Percentiles rank a stretch among this genome's conserved stretches.
phyloP scores from a whole-genome alignment of 1,140 invertebrate genomes.

The Caenorhabditis inopinata region DNA sequence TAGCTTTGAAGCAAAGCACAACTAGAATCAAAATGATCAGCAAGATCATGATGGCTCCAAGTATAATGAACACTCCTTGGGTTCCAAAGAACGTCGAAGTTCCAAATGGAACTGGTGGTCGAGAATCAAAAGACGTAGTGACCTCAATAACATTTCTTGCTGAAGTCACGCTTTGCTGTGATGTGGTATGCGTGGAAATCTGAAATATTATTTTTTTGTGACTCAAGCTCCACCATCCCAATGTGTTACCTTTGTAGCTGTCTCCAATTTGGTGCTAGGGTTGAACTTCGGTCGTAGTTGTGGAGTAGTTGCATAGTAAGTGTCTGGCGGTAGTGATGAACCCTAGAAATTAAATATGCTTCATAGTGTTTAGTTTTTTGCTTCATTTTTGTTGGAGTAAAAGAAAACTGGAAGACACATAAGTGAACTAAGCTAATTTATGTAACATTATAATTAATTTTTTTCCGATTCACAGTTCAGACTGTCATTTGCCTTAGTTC shows the following conservation, averaged over 20 bases:
- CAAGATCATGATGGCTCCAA: not conserved
- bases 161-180: not conserved
- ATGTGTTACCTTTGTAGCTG: not conserved
- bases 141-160: conserved; percentile 2
- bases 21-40: not conserved
- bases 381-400: no score
- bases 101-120: not conserved
- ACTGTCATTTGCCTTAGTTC: no score
- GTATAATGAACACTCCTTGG: not conserved
- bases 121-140: not conserved
- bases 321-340: conserved; percentile 18
- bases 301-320: conserved; percentile 25
- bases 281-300: not conserved
- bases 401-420: no score
- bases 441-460: no score
- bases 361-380: no score
- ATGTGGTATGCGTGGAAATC: not conserved
- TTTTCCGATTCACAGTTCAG: no score
- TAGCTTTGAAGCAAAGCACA: not conserved
- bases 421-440: no score
- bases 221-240: not conserved
- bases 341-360: conserved; percentile 15
- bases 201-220: not conserved
- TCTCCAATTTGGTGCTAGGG: conserved; percentile 11
- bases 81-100: not conserved